Percentiles rank a stretch among this genome's conserved stretches.
Conservation (phyloP, 1,140 invertebrate genomes). For the Penaeus indicus region DNA sequence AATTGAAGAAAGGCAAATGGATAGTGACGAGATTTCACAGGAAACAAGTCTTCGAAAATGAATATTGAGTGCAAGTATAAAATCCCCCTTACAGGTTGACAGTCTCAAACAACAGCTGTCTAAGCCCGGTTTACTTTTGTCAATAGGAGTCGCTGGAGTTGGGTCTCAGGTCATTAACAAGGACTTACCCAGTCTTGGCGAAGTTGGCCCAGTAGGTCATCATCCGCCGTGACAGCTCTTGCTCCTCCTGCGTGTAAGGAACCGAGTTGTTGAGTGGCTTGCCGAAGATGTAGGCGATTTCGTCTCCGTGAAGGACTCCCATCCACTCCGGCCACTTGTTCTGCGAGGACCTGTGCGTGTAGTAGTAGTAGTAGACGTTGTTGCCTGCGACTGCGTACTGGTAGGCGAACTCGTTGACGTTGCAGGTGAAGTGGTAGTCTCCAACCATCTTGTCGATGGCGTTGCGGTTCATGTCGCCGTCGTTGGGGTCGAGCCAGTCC, state of each 20-base stretch:
- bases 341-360: constrained; percentile 86
- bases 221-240: constrained; percentile 84
- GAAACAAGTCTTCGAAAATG: background rate
- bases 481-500: constrained; percentile 89
- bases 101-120: too few species aligned
- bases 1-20: constrained; percentile 1
- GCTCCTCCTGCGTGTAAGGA: constrained; percentile 83
- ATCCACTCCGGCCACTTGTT: constrained; percentile 97
- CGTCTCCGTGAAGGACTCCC: constrained; percentile 95
- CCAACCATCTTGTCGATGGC: constrained; percentile 95
- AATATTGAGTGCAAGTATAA: background rate
- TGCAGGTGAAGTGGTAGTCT: constrained; percentile 96
- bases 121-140: too few species aligned
- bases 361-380: constrained; percentile 96
- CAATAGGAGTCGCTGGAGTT: too few species aligned
- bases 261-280: constrained; percentile 87
- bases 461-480: constrained; percentile 85
- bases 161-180: background rate
- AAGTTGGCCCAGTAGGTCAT: constrained; percentile 98
- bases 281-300: constrained; percentile 95
- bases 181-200: constrained; percentile 88
- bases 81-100: background rate
- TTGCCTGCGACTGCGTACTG: constrained; percentile 89
- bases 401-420: constrained; percentile 89
- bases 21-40: background rate